Base-by-base conservation (phyloP, 2,888 invertebrate genomes). In the Bellardia pandia region DNA sequence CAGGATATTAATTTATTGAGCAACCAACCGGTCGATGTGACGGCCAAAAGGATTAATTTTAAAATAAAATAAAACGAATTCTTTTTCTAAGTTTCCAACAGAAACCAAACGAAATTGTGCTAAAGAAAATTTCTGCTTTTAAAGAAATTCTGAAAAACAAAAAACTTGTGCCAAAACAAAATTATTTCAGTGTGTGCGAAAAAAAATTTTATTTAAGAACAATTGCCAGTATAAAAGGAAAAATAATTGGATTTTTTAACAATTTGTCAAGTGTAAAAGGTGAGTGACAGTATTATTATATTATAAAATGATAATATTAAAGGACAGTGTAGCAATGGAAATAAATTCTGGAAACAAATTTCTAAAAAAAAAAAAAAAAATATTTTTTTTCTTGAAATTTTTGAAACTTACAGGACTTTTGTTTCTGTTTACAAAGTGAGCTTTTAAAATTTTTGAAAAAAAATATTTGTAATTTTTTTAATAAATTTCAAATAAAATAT, bases 251-350 rank as follows among this genome's bases (percentile, higher is more conserved):
- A 87, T 85, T 85, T 85, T 71, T 75, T 58, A 71, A 45, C 33
- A 78, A 51, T 56, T 69, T 71, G 72, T 80, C 88, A 66, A 88
- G 77, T 85, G 69, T 86, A 85, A 82, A 87, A 87, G 77, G 88
- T 85, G 85, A 86, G 86, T 86, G 86, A 11, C 7, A 60, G 14
- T 4, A 60, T 60, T 58, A 23, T 16, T 0, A 30, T 58, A 23
- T 16, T 0, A 30, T 33, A 5, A 56, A 11, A 8, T 23, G 23
- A 45, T 48, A 37, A 68, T 23, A 45, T 14, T 40, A 45, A 7
- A 45, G 13, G 13, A 45, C 4, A 11, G 9, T 13, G 45, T 45
- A 2, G 11, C 3, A 13, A 45, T 11, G 45, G 45, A 45, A 11
- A 11, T 37, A 37, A 11, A 9, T 45, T 42, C 11, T 42, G 42